A percentile compares a stretch with the other conserved stretches of the same genome.
These are phyloP conservation scores for Drosophila yakuba DNA, from an alignment of 1,140 invertebrate species.

Conservation along the genomic window DNA sequence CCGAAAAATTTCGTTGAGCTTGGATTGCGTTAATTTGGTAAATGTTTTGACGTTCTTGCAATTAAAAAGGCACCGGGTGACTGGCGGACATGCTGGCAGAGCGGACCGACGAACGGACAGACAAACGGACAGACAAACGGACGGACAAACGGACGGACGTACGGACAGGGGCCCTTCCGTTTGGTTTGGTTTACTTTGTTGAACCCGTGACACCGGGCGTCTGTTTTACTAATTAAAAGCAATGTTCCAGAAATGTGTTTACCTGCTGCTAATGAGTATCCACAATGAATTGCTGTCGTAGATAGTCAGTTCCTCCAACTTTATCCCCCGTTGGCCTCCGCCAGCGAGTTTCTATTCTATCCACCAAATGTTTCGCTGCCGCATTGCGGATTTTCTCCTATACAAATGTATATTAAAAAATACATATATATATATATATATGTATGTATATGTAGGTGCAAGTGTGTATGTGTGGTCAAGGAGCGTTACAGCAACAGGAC, in stretches of 20 bases:
- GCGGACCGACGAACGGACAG: conserved; percentile 11
- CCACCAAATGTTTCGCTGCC: conserved; percentile 39
- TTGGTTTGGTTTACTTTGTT: conserved; percentile 60
- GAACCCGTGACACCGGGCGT: conserved; percentile 62
- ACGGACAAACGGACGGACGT: conserved; percentile 5
- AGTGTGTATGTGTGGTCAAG: conserved; percentile 26
- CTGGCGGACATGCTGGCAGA: conserved; percentile 26
- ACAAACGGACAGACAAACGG: conserved; percentile 1
- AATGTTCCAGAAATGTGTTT: conserved; percentile 82
- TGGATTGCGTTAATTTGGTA: conserved; percentile 81
- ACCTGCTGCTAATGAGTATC: conserved; percentile 81
- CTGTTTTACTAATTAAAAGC: conserved; percentile 82
- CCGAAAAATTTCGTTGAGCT: conserved; percentile 67
- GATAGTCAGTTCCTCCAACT: conserved; percentile 52
- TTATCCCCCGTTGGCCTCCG: conserved; percentile 19
- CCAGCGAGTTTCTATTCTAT: conserved; percentile 8
- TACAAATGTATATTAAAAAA: conserved; percentile 19
- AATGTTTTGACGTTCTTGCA: conserved; percentile 80
- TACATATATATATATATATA: conserved; percentile 3
- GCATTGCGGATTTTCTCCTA: conserved; percentile 58
- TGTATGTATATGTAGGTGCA: conserved; percentile 1
- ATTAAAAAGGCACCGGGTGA: conserved; percentile 76
- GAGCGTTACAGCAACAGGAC: conserved; percentile 42
- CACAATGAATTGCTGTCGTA: conserved; percentile 79
- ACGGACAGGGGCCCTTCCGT: conserved; percentile 50